A percentile compares a stretch with the other conserved stretches of the same genome.
phyloP scores from a whole-genome alignment of 2,888 invertebrate genomes.

The Lasioglossum marginatum region DNA sequence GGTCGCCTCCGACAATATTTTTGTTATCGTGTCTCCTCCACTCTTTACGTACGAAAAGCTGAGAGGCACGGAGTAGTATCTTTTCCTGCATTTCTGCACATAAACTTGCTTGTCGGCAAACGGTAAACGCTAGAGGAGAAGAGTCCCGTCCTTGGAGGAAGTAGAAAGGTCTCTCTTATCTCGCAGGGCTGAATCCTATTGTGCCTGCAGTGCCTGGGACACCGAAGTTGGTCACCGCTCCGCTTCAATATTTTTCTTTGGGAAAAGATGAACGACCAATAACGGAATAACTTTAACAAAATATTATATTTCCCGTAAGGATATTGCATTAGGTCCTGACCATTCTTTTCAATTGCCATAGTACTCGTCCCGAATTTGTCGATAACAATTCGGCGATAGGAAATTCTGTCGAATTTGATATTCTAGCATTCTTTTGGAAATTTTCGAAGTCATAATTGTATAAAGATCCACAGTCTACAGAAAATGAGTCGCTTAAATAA shows the following conservation, averaged over 20 bases:
- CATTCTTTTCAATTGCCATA: too few species aligned
- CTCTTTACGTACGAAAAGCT: background rate
- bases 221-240: background rate
- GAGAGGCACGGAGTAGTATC: background rate
- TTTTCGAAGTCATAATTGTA: too few species aligned
- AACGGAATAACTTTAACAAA: background rate
- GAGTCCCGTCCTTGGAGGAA: background rate
- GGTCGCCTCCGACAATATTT: background rate
- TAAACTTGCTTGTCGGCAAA: constrained; percentile 9
- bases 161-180: constrained; percentile 9
- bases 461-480: background rate
- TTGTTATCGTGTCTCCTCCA: background rate
- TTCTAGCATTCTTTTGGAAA: background rate
- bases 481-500: background rate
- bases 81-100: background rate
- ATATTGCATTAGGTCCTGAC: too few species aligned
- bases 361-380: too few species aligned
- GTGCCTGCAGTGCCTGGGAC: background rate
- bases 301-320: background rate
- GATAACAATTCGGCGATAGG: too few species aligned
- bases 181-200: background rate
- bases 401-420: too few species aligned
- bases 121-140: background rate
- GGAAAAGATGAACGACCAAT: background rate
- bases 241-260: background rate